A percentile compares a stretch with the other conserved stretches of the same genome.
phyloP scores from a whole-genome alignment of 2,888 invertebrate genomes.

The Cheilosia scutellata region DNA sequence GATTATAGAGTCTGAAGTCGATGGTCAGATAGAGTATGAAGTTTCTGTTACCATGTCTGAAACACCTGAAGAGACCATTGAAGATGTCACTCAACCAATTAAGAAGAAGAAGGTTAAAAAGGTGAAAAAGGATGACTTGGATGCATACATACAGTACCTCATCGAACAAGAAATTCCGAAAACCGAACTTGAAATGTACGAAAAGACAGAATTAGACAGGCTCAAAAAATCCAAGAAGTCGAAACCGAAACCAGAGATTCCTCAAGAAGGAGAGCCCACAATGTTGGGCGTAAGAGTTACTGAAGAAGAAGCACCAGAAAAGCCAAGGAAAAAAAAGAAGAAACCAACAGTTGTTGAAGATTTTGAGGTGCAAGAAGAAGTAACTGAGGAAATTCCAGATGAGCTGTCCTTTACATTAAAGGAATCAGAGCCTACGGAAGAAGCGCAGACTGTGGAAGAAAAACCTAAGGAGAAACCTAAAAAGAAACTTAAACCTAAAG shows the following conservation, averaged over 20 bases:
- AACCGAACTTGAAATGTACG: slow-evolving; percentile 84
- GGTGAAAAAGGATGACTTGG: slow-evolving; percentile 81
- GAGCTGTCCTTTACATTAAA: slow-evolving; percentile 32
- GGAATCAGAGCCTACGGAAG: slow-evolving; percentile 41
- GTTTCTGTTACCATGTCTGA: slow-evolving; percentile 83
- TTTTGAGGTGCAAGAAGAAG: slow-evolving; percentile 33
- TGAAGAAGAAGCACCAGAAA: slow-evolving; percentile 78
- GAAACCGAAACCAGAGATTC: slow-evolving; percentile 75
- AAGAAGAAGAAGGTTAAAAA: slow-evolving; percentile 80
- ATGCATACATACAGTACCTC: slow-evolving; percentile 82
- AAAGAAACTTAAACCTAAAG: slow-evolving; percentile 56
- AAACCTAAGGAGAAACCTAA: slow-evolving; percentile 64
- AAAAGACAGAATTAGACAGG: slow-evolving; percentile 83
- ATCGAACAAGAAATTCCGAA: slow-evolving; percentile 83
- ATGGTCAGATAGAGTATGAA: slow-evolving; percentile 83
- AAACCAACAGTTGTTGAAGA: slow-evolving; percentile 44
- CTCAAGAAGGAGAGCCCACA: slow-evolving; percentile 77
- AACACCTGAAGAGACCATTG: slow-evolving; percentile 74
- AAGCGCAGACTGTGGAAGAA: slow-evolving; percentile 75
- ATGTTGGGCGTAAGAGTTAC: slow-evolving; percentile 78
- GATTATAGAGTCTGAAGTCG: slow-evolving; percentile 82
- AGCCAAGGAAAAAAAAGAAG: slow-evolving; percentile 76
- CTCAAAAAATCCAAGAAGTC: slow-evolving; percentile 80
- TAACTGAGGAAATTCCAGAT: slow-evolving; percentile 59
- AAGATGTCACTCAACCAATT: slow-evolving; percentile 65